These are phyloP conservation scores for Dicycla oo DNA, from an alignment of 2,888 invertebrate genomes.

Conservation along the genomic window DNA sequence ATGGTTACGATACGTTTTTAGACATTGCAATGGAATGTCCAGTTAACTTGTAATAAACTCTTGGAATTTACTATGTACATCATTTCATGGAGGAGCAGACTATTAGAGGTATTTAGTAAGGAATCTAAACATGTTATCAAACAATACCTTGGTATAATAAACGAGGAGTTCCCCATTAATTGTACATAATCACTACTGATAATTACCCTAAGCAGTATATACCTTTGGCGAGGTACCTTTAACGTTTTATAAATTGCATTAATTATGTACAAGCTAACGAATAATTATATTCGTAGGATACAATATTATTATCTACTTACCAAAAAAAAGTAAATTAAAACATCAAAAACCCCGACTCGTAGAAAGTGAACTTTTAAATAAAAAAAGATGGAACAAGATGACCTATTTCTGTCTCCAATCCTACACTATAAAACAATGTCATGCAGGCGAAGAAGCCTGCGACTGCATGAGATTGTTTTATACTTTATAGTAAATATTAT, in stretches of 20 bases:
- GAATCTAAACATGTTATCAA: constrained; percentile 25
- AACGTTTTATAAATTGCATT: neutral
- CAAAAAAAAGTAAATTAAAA: too few species aligned
- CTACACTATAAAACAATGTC: too few species aligned
- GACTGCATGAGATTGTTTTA: too few species aligned
- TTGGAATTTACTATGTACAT: constrained; percentile 12
- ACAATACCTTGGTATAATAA: constrained; percentile 26
- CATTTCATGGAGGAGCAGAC: neutral
- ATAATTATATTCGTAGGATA: neutral
- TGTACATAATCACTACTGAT: constrained; percentile 15
- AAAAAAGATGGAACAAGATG: too few species aligned
- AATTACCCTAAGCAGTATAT: constrained; percentile 1
- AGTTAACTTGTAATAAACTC: neutral
- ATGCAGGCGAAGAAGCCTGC: too few species aligned
- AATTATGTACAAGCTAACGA: neutral
- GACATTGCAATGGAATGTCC: neutral
- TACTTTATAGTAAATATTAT: too few species aligned
- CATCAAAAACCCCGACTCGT: too few species aligned
- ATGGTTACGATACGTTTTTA: neutral
- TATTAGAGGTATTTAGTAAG: constrained; percentile 9
- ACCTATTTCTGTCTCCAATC: too few species aligned
- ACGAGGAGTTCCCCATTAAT: constrained; percentile 6
- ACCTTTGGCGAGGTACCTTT: too few species aligned
- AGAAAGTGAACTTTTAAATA: too few species aligned
- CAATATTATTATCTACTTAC: neutral